phyloP scores from a whole-genome alignment of 2,113 vertebrate genomes.

The Empidonax traillii region DNA sequence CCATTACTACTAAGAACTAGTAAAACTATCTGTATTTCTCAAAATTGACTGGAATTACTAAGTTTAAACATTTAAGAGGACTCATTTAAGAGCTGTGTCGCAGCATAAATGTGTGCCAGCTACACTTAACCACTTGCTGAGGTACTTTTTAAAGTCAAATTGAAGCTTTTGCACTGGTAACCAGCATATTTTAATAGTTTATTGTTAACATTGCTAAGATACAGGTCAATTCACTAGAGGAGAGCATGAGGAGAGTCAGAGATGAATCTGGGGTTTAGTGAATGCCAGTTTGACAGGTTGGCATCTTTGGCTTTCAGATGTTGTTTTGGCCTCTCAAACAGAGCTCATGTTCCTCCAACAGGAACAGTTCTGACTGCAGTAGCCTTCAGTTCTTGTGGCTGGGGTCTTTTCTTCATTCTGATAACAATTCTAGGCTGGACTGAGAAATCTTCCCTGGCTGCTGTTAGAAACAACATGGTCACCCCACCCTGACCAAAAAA shows the following conservation, averaged over 20 bases:
- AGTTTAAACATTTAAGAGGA: conserved; percentile 14
- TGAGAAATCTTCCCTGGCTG: not conserved
- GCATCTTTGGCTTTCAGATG: not conserved
- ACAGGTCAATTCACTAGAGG: not conserved
- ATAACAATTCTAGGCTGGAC: not conserved
- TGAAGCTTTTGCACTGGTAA: not conserved
- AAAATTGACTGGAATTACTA: not conserved
- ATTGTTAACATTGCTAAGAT: not conserved
- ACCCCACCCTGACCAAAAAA: not conserved
- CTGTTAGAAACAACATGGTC: not conserved
- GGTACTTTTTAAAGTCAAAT: not conserved
- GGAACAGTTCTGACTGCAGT: not conserved
- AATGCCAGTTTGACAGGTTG: not conserved
- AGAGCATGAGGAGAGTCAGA: not conserved
- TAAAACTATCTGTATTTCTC: conserved; percentile 10
- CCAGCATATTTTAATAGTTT: not conserved
- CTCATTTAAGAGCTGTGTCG: not conserved
- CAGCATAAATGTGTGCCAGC: not conserved
- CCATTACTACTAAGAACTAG: not conserved
- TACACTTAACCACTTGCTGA: not conserved
- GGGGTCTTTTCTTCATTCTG: not conserved
- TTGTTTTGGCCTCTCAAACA: not conserved
- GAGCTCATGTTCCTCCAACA: not conserved
- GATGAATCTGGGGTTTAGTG: not conserved
- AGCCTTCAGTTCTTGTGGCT: not conserved